A percentile compares a stretch with the other conserved stretches of the same genome.
phyloP scores from a whole-genome alignment of 2,888 invertebrate species.

The Drosophila borealis region DNA sequence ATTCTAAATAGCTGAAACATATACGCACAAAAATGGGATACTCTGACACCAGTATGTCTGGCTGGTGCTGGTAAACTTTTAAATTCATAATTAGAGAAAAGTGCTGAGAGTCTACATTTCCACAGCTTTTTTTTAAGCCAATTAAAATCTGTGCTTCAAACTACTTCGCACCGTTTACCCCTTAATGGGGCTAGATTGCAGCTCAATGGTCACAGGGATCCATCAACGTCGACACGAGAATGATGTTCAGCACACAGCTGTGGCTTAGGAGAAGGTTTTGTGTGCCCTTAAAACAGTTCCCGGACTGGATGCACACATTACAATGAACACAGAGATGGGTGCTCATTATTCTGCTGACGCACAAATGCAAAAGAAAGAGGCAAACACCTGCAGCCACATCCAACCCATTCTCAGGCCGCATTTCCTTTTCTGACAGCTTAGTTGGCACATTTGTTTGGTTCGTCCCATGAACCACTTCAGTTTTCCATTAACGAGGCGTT shows the following conservation, averaged over 20 bases:
- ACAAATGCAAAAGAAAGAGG: conserved; percentile 17
- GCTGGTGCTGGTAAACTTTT: conserved; percentile 40
- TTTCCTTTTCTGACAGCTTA: conserved; percentile 45
- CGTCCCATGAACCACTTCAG: background rate
- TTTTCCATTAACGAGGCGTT: conserved; percentile 33
- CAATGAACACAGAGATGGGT: background rate
- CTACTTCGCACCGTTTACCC: conserved; percentile 36
- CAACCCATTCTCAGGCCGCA: conserved; percentile 61
- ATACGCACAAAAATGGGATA: background rate
- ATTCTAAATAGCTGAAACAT: background rate
- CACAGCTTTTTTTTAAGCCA: conserved; percentile 30
- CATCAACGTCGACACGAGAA: conserved; percentile 43
- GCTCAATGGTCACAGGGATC: conserved; percentile 34
- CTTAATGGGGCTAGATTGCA: conserved; percentile 16
- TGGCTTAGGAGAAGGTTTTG: conserved; percentile 32
- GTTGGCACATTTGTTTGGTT: conserved; percentile 7
- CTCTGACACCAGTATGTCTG: background rate
- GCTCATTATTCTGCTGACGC: conserved; percentile 28
- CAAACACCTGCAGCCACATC: conserved; percentile 61
- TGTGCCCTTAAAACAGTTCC: background rate
- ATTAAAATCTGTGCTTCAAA: conserved; percentile 44
- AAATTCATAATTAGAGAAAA: conserved; percentile 51
- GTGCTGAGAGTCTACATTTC: conserved; percentile 34
- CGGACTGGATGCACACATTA: conserved; percentile 1
- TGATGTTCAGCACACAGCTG: conserved; percentile 10